These are phyloP conservation scores for Myrmecophaga tridactyla DNA, from an alignment of 2,113 vertebrate species.

Conservation along the genomic window DNA sequence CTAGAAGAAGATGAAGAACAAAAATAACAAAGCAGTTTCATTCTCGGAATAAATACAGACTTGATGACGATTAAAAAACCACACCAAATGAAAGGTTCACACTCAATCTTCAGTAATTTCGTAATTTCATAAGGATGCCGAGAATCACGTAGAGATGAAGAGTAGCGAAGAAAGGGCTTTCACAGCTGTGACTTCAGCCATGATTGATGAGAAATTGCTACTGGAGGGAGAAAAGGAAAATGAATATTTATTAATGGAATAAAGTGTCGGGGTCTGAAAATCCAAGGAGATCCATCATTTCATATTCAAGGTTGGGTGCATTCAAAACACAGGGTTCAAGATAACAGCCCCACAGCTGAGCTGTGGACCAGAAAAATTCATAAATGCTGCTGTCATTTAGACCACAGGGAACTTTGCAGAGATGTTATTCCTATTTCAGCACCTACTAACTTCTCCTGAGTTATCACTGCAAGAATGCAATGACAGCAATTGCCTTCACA, in stretches of 20 bases:
- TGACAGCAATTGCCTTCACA: conserved; percentile 27
- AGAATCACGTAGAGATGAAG: conserved; percentile 81
- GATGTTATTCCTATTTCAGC: conserved; percentile 44
- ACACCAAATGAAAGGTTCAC: conserved; percentile 45
- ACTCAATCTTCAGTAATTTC: conserved; percentile 78
- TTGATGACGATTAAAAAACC: conserved; percentile 57
- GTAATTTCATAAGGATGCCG: conserved; percentile 79
- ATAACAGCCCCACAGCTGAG: conserved; percentile 74
- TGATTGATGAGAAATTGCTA: conserved; percentile 88
- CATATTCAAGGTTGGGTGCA: conserved; percentile 82
- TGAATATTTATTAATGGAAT: conserved; percentile 90
- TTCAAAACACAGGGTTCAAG: conserved; percentile 77
- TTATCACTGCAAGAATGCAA: conserved; percentile 25
- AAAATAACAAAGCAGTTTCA: conserved; percentile 75
- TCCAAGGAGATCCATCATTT: conserved; percentile 87
- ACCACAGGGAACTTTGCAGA: conserved; percentile 28
- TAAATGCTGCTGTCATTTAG: conserved; percentile 36
- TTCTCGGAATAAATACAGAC: conserved; percentile 71
- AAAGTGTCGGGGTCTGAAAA: conserved; percentile 83
- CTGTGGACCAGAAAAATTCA: conserved; percentile 80
- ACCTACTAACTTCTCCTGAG: conserved; percentile 10
- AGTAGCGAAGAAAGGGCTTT: conserved; percentile 83
- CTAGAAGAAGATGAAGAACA: conserved; percentile 75
- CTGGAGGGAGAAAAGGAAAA: conserved; percentile 85
- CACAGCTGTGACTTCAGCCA: conserved; percentile 85